Percentiles rank a stretch among this genome's conserved stretches.
Conservation (phyloP, 2,888 invertebrate genomes). For the Lasioglossum malachurum region DNA sequence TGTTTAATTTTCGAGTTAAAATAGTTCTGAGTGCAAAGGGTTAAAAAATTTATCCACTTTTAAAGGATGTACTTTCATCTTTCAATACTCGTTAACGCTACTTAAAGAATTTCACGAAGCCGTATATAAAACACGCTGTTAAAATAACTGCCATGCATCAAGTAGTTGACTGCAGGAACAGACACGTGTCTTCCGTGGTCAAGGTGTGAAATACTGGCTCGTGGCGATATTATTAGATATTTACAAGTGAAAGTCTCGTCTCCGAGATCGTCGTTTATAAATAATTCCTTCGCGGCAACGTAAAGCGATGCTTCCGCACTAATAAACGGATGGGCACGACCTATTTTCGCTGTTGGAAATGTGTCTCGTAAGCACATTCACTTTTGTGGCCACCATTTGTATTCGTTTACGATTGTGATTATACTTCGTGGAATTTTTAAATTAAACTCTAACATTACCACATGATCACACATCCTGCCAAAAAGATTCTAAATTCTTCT, state of each 20-base stretch:
- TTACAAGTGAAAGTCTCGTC: constrained; percentile 49
- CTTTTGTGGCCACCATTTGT: not conserved
- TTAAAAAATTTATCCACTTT: too few species aligned
- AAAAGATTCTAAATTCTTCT: not conserved
- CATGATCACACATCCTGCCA: not conserved
- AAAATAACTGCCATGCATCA: not conserved
- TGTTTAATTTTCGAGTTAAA: too few species aligned
- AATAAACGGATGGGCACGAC: constrained; percentile 1
- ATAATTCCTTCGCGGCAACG: constrained; percentile 31
- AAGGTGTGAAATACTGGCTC: constrained; percentile 39
- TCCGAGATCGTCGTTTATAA: constrained; percentile 38
- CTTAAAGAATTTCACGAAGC: not conserved
- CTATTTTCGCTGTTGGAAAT: constrained; percentile 18
- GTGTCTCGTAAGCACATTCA: constrained; percentile 12
- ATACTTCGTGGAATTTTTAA: not conserved
- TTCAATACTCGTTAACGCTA: too few species aligned
- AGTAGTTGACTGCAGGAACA: not conserved
- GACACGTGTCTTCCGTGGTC: constrained; percentile 13
- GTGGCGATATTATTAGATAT: constrained; percentile 50
- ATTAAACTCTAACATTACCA: not conserved
- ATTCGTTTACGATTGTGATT: not conserved
- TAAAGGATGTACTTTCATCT: too few species aligned
- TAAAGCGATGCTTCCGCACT: constrained; percentile 35
- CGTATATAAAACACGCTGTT: not conserved
- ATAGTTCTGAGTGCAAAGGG: too few species aligned